Base-by-base conservation (phyloP, 2,888 invertebrate species). In the Agrotis exclamationis region DNA sequence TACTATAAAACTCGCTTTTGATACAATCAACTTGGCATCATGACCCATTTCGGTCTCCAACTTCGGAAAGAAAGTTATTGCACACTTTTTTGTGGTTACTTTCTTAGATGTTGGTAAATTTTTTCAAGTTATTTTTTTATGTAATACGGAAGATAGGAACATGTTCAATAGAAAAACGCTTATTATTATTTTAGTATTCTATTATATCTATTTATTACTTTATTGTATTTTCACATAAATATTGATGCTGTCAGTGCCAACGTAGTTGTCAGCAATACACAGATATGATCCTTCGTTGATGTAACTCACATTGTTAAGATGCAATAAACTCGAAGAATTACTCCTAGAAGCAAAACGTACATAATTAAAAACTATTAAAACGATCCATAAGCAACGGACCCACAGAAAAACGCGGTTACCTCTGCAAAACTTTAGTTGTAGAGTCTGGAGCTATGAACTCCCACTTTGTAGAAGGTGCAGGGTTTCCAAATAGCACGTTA, bases 381-480 rank as follows among this genome's bases (percentile, higher is more conserved):
- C 22, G 9, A 44, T 22, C 1, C 4, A n/a, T n/a, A n/a, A 56
- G 18, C 11, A 18, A 33, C n/a, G 16, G n/a, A n/a, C 16, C 22
- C 11, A 16, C 2, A 11, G 7, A n/a, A 6, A 33, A 51, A 39
- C 24, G 53, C 9, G 9, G 11, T 28, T 87, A 93, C 94, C 91
- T 89, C 1, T 69, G 76, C 18, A 85, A 64, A 7, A 82, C 24
- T n/a, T 63, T 80, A 3, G 84, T 81, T 3, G 82, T 80, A 4
- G 89, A 91, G 65, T 90, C 88, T 3, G 70, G 28, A 0, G 92
- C 83, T 4, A 86, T 89, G 24, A 93, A 94, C 59, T 91, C 85
- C 94, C 95, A 95, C 70, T 85, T 89, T 0, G 90, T 90, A 0
- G 80, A 70, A 0, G 95, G 94, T 0, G 80, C 80, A 3, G 95